phyloP scores from a whole-genome alignment of 2,113 vertebrate genomes.

The Cynoglossus semilaevis region DNA sequence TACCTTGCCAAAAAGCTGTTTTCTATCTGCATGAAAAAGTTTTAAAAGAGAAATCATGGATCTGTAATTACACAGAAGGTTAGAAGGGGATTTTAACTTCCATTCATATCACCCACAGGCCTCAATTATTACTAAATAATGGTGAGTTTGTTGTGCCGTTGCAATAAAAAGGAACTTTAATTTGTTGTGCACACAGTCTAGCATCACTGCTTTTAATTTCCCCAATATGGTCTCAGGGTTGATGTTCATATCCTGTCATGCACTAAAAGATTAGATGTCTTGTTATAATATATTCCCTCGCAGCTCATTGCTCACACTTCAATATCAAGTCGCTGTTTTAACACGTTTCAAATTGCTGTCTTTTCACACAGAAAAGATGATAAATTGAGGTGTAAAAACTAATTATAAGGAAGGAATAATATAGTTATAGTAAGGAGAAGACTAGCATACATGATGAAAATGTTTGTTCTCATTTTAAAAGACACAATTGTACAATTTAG shows the following conservation, averaged over 20 bases:
- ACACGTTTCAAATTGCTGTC: slow-evolving; percentile 28
- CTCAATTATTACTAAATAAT: slow-evolving; percentile 58
- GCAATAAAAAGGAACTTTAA: slow-evolving; percentile 21
- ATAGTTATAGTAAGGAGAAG: slow-evolving; percentile 10
- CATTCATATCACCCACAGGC: slow-evolving; percentile 58
- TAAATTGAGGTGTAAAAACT: slow-evolving; percentile 14
- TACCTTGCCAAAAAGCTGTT: slow-evolving; percentile 21
- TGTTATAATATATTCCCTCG: slow-evolving; percentile 13
- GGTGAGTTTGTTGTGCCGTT: slow-evolving; percentile 38
- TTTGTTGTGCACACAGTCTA: slow-evolving; percentile 30
- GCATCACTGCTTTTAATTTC: slow-evolving; percentile 29
- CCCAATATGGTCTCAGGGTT: slow-evolving; percentile 33
- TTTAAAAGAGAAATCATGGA: slow-evolving; percentile 18
- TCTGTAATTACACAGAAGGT: slow-evolving; percentile 31
- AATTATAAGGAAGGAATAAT: slow-evolving; percentile 4
- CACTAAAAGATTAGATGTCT: slow-evolving; percentile 4
- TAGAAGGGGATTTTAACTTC: slow-evolving; percentile 52
- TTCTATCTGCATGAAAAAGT: slow-evolving; percentile 11
- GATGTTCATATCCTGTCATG: slow-evolving; percentile 19
- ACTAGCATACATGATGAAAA: slow-evolving; percentile 23
- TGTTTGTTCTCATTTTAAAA: slow-evolving; percentile 6
- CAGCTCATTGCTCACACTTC: slow-evolving; percentile 26
- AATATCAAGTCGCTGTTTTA: slow-evolving; percentile 45
- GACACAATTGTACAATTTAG: slow-evolving; percentile 10
- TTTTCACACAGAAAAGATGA: slow-evolving; percentile 18